A percentile compares a stretch with the other conserved stretches of the same genome.
phyloP scores from a whole-genome alignment of 2,113 vertebrate species.

The Lucifuga dentata region DNA sequence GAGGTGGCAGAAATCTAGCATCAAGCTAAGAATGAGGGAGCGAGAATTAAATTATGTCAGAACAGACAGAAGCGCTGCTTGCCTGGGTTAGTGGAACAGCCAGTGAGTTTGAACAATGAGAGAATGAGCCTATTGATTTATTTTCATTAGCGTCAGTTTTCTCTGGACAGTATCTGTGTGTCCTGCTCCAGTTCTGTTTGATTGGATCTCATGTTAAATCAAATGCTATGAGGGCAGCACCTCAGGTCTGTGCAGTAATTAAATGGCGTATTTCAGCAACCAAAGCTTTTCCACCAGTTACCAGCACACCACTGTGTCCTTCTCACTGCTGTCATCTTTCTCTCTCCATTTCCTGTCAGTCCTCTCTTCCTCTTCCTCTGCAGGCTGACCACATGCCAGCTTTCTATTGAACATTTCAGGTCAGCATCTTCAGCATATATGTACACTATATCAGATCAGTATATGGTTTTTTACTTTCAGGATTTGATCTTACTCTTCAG shows the following conservation, averaged over 20 bases:
- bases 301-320: not conserved
- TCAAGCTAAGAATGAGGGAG: constrained; percentile 26
- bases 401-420: constrained; percentile 34
- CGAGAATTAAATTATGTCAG: not conserved
- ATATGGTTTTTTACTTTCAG: constrained; percentile 1
- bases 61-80: not conserved
- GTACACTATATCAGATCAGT: not conserved
- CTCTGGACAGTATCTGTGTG: constrained; percentile 10
- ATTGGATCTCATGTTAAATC: constrained; percentile 41
- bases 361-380: not conserved
- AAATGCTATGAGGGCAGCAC: not conserved
- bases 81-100: not conserved
- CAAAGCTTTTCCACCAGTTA: constrained; percentile 15
- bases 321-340: constrained; percentile 24
- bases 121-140: constrained; percentile 55
- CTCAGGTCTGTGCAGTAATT: constrained; percentile 41
- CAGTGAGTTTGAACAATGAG: not conserved
- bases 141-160: constrained; percentile 57
- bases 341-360: constrained; percentile 11
- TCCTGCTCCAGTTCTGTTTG: constrained; percentile 28
- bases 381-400: constrained; percentile 28
- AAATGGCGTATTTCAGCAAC: constrained; percentile 39
- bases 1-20: constrained; percentile 31
- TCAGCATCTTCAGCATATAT: not conserved
- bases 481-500: not conserved